Base-by-base conservation (phyloP, 1,140 invertebrate species). In the Sinonovacula constricta region DNA sequence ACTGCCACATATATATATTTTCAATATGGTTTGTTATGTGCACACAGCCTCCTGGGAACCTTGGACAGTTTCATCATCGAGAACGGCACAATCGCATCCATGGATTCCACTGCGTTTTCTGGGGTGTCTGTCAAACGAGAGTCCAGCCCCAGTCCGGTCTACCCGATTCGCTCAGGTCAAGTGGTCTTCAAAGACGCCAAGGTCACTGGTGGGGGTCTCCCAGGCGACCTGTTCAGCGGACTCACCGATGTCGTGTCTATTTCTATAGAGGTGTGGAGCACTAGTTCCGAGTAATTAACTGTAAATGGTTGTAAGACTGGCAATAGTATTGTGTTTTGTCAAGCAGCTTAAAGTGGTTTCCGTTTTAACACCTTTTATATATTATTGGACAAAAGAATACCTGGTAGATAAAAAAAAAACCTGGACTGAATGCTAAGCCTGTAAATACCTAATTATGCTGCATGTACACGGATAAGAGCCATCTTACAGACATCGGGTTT, bases 51-150 rank as follows among this genome's bases (percentile, higher is more conserved):
- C 15, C 22, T 75, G 2, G 31, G 30, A 5, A 33, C 28, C 10
- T 24, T 75, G 15, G 60, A 75, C 31, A 36, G 60, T 15, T 45
- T 75, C 5, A 51, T 75, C n/a, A 75, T 75, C 26, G 71, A 75
- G 36, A 75, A 75, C 34, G 71, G 71, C 15, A 65, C 71, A 24
- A 65, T 65, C 2, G 14, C 10, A 0, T 34, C 71, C n/a, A 33
- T 63, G 36, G 60, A 75, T 15, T 24, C n/a, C 14, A 31, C 22
- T 1, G 71, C 71, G 0, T 22, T 75, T 12, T 2, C 4, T 30
- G 60, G 31, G 1, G 36, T 75, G 3, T 18, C 24, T 10, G 34
- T 75, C 39, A 14, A 45, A 3, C 63, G 65, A 26, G 5, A 26
- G 5, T 12, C 54, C 45, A 22, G 26, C 24, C 31, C 56, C 10